A percentile compares a stretch with the other conserved stretches of the same genome.
Conservation (phyloP, 2,888 invertebrate genomes). For the Lasioglossum villosulum region DNA sequence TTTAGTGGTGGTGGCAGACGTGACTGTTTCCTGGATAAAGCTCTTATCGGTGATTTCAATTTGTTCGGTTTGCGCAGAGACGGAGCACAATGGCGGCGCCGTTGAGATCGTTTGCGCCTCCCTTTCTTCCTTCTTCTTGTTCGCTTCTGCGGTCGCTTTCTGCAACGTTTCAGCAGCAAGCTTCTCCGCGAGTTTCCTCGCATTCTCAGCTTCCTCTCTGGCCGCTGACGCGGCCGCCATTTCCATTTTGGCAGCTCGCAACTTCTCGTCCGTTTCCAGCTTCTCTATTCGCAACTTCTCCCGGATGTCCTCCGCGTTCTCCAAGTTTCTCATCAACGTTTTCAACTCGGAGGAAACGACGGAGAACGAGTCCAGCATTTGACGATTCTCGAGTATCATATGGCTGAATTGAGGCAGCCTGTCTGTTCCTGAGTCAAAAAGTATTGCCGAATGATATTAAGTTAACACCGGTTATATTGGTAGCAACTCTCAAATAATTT, state of each 20-base stretch:
- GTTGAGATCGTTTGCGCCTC: conserved; percentile 34
- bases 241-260: conserved; percentile 85
- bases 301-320: conserved; percentile 85
- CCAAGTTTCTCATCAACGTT: conserved; percentile 86
- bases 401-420: conserved; percentile 85
- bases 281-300: conserved; percentile 84
- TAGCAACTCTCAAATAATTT: neutral
- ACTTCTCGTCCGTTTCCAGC: conserved; percentile 84
- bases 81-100: conserved; percentile 58
- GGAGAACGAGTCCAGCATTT: conserved; percentile 89
- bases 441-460: neutral
- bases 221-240: conserved; percentile 84
- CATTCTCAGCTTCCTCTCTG: conserved; percentile 84
- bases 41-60: conserved; percentile 66
- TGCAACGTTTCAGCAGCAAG: conserved; percentile 81
- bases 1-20: conserved; percentile 76
- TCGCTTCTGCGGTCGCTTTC: conserved; percentile 79
- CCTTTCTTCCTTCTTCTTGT: conserved; percentile 70
- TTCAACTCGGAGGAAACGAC: conserved; percentile 87
- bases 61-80: conserved; percentile 75
- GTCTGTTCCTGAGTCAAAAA: conserved; percentile 81
- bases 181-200: conserved; percentile 84
- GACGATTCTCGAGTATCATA: conserved; percentile 87
- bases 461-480: neutral
- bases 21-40: conserved; percentile 75